Evolutionary conservation across 1,140 invertebrate species (phyloP).

Genomic region (Physella acuta): DNA sequence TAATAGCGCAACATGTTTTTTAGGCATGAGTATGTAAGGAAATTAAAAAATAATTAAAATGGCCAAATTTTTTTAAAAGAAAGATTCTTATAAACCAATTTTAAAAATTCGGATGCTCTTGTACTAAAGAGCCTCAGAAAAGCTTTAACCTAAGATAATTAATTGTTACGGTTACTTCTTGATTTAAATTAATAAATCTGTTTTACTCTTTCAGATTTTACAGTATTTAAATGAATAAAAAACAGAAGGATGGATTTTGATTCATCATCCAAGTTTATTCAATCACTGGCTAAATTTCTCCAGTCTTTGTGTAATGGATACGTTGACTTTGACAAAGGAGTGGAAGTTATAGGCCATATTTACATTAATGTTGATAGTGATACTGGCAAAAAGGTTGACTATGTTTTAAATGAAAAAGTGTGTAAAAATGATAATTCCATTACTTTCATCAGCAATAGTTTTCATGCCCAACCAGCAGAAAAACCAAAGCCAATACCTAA

Average conservation of each 20-base stretch:
- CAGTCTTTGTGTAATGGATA: slow-evolving; percentile 32
- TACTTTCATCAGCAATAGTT: slow-evolving; percentile 33
- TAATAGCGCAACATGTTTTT: no score
- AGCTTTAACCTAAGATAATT: no score
- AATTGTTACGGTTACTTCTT: no score
- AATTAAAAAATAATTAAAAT: no score
- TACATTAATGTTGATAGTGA: slow-evolving; percentile 30
- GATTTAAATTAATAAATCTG: no score
- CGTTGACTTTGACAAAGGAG: slow-evolving; percentile 30
- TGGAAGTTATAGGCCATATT: slow-evolving; percentile 33
- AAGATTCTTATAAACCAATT: no score
- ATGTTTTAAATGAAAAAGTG: slow-evolving; percentile 35
- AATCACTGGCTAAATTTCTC: slow-evolving; percentile 29
- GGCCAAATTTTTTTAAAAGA: no score
- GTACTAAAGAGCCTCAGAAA: no score
- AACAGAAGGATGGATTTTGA: slow-evolving; percentile 31
- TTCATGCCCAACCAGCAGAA: slow-evolving; percentile 30
- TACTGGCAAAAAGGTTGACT: slow-evolving; percentile 30
- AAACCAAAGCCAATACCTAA: slow-evolving; percentile 25
- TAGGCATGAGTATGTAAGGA: no score
- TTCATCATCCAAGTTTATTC: slow-evolving; percentile 32
- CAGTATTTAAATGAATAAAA: no score
- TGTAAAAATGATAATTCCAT: slow-evolving; percentile 33
- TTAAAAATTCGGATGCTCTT: no score
- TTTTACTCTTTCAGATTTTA: no score